Conservation (phyloP, 2,797 vertebrate species). For the Argyrosomus regius region DNA sequence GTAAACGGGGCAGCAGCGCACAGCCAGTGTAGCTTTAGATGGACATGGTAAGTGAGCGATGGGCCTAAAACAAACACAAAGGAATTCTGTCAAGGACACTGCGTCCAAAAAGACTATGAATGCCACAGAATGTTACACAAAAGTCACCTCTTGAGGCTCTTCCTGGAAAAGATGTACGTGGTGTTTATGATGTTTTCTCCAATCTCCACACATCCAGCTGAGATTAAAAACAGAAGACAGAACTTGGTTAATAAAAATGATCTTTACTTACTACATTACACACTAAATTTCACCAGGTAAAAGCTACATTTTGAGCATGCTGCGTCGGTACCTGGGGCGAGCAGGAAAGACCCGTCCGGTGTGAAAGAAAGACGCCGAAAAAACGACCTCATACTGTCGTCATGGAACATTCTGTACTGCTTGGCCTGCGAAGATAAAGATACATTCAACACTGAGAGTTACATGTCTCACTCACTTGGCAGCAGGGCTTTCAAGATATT, state of each 20-base stretch:
- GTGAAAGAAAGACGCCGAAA: slow-evolving; percentile 96
- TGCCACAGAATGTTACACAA: not conserved
- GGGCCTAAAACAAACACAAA: slow-evolving; percentile 83
- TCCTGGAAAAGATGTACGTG: slow-evolving; percentile 96
- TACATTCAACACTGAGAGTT: not conserved
- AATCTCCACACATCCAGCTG: slow-evolving; percentile 96
- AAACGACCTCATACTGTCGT: slow-evolving; percentile 98
- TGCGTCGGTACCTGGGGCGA: slow-evolving; percentile 88
- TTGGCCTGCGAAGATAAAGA: slow-evolving; percentile 83
- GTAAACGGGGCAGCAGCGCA: slow-evolving; percentile 95
- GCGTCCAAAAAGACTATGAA: not conserved
- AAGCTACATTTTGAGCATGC: not conserved
- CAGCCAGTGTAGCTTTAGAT: slow-evolving; percentile 93
- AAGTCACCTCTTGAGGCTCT: slow-evolving; percentile 92
- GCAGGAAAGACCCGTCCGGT: slow-evolving; percentile 95
- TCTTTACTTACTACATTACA: not conserved
- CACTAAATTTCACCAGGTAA: not conserved
- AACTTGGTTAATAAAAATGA: not conserved
- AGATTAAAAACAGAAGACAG: not conserved
- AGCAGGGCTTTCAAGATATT: not conserved
- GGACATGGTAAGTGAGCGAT: slow-evolving; percentile 95
- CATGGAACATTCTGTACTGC: slow-evolving; percentile 95
- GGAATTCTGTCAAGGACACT: not conserved
- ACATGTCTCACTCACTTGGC: not conserved
- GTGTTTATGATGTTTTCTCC: slow-evolving; percentile 95